A percentile compares a stretch with the other conserved stretches of the same genome.
These are phyloP conservation scores for Diogma glabrata DNA, from an alignment of 2,888 invertebrate genomes.

Conservation along the genomic window DNA sequence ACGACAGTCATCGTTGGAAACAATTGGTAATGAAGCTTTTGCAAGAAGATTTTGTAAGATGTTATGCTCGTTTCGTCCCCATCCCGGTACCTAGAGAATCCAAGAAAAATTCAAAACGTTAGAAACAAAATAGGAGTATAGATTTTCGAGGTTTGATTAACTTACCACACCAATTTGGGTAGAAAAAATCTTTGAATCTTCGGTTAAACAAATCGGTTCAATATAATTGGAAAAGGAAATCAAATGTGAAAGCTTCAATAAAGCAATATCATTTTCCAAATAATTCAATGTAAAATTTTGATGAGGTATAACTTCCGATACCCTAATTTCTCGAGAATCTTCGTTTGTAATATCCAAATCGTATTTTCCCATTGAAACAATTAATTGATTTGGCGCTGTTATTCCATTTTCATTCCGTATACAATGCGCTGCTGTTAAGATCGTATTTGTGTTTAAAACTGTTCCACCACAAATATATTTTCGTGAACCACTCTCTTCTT, in stretches of 20 bases:
- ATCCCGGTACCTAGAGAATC: slow-evolving; percentile 3
- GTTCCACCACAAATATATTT: slow-evolving; percentile 4
- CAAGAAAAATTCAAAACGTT: too few species aligned
- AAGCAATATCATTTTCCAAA: slow-evolving; percentile 1
- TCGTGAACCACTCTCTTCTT: too few species aligned
- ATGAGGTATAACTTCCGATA: not conserved
- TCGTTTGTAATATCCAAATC: not conserved
- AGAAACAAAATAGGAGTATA: too few species aligned
- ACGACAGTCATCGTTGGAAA: not conserved
- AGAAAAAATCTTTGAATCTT: too few species aligned
- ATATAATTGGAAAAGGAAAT: not conserved
- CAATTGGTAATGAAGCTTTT: not conserved
- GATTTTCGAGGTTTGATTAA: too few species aligned
- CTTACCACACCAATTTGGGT: too few species aligned
- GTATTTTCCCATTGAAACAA: not conserved
- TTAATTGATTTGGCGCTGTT: not conserved
- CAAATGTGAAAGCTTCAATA: not conserved
- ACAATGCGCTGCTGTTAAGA: not conserved
- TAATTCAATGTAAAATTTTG: not conserved
- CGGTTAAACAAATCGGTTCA: slow-evolving; percentile 1
- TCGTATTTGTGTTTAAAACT: not conserved
- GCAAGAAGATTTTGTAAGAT: not conserved
- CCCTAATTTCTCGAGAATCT: not conserved
- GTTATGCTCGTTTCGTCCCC: not conserved
- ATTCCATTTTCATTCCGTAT: not conserved